Conservation (phyloP, 53 echinoderm and acorn worm species). For the Henricia sp. region DNA sequence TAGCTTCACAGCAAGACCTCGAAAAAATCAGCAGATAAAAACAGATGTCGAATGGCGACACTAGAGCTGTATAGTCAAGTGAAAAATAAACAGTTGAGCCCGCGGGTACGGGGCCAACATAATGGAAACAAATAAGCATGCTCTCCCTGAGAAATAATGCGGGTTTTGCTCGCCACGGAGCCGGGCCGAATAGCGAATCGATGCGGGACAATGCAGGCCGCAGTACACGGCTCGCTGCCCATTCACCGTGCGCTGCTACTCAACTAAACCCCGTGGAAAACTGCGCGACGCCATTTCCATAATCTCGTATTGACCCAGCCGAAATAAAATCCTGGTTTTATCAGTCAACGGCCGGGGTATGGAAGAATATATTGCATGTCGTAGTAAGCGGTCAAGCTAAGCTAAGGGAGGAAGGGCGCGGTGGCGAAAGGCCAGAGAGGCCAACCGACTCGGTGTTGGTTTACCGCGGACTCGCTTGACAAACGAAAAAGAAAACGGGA, state of each 20-base stretch:
- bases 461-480: slow-evolving; percentile 24
- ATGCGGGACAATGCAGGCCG: slow-evolving; percentile 47
- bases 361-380: not conserved
- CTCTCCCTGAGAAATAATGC: slow-evolving; percentile 27
- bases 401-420: slow-evolving; percentile 17
- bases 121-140: slow-evolving; percentile 67
- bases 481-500: slow-evolving; percentile 24
- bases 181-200: slow-evolving; percentile 48
- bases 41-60: slow-evolving; percentile 67
- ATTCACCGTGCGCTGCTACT: slow-evolving; percentile 18
- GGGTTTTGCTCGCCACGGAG: slow-evolving; percentile 25
- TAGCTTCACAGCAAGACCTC: not conserved
- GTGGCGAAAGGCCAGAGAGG: slow-evolving; percentile 31
- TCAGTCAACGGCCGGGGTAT: slow-evolving; percentile 13
- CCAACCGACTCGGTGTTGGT: slow-evolving; percentile 37
- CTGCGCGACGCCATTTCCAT: slow-evolving; percentile 47
- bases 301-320: slow-evolving; percentile 28
- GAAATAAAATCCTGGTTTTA: slow-evolving; percentile 19
- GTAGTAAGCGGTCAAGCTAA: slow-evolving; percentile 8
- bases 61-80: slow-evolving; percentile 50
- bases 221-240: slow-evolving; percentile 37
- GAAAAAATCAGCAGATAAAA: slow-evolving; percentile 23
- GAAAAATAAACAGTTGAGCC: slow-evolving; percentile 68
- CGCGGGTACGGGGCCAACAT: slow-evolving; percentile 56
- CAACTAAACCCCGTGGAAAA: not conserved